Conservation (phyloP, 2,888 invertebrate genomes). For the Petrolisthes manimaculis region DNA sequence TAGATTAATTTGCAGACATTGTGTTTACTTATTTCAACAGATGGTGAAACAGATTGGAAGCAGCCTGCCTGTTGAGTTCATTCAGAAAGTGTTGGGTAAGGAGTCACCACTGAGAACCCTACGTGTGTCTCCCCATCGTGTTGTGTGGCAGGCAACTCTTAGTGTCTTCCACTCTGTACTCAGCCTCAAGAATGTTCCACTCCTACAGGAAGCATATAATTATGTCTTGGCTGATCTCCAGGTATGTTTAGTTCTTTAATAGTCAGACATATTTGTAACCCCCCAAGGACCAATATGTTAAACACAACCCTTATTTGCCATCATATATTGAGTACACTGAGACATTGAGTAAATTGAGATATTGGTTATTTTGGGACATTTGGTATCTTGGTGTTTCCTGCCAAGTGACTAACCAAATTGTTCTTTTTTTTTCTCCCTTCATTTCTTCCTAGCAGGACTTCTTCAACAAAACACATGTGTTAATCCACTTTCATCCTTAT, state of each 20-base stretch:
- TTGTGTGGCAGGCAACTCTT: conserved; percentile 78
- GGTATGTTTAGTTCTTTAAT: conserved; percentile 37
- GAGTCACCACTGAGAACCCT: conserved; percentile 78
- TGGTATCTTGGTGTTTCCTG: too few relatives aligned
- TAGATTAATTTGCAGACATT: too few relatives aligned
- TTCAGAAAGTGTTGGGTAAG: conserved; percentile 81
- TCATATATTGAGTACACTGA: too few relatives aligned
- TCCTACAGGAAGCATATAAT: conserved; percentile 88
- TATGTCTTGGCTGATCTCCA: conserved; percentile 67
- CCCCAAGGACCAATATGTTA: not conserved
- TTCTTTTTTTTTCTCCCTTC: too few relatives aligned
- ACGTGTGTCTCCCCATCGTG: conserved; percentile 76
- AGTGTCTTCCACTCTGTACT: conserved; percentile 83
- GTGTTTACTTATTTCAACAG: conserved; percentile 63
- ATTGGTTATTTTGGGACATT: too few relatives aligned
- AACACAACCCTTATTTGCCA: too few relatives aligned
- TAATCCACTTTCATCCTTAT: too few relatives aligned
- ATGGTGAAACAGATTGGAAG: conserved; percentile 80
- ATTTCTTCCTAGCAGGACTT: too few relatives aligned
- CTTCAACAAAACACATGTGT: too few relatives aligned
- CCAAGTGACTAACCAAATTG: too few relatives aligned
- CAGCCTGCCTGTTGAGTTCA: conserved; percentile 82
- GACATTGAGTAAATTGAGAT: too few relatives aligned
- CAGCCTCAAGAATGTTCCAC: conserved; percentile 88
- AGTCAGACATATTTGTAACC: not conserved